Conservation (phyloP, 2,113 vertebrate species). For the Corydoras maculifer region DNA sequence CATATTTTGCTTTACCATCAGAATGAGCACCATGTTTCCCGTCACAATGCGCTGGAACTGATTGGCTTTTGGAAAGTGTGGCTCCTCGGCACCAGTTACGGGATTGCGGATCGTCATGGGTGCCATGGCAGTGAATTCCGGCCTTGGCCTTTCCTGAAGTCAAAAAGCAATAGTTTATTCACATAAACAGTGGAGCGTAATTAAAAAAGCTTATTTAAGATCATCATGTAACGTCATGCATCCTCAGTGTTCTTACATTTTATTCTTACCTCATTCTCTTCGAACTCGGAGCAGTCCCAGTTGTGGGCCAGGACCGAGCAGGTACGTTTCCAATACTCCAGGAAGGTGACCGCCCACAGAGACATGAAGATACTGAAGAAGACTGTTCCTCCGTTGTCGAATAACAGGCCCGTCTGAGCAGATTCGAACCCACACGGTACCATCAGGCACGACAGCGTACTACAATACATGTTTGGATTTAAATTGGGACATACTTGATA, state of each 20-base stretch:
- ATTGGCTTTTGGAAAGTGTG: constrained; percentile 63
- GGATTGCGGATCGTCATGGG: constrained; percentile 66
- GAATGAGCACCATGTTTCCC: constrained; percentile 69
- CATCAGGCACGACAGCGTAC: too few species aligned
- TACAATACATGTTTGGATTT: too few species aligned
- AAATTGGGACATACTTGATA: constrained; percentile 48
- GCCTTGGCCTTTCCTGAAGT: constrained; percentile 62
- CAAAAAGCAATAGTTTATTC: not conserved
- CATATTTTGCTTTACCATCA: constrained; percentile 59
- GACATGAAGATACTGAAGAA: constrained; percentile 79
- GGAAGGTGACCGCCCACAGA: constrained; percentile 73
- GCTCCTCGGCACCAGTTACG: constrained; percentile 70
- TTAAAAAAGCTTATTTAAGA: too few species aligned
- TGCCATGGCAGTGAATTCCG: constrained; percentile 69
- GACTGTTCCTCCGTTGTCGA: constrained; percentile 71
- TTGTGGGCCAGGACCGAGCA: constrained; percentile 68
- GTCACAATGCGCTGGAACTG: constrained; percentile 62
- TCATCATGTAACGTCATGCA: too few species aligned
- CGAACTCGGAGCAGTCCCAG: constrained; percentile 75
- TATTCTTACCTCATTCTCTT: constrained; percentile 64
- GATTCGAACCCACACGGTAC: too few species aligned
- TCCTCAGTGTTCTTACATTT: not conserved
- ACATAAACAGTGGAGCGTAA: too few species aligned
- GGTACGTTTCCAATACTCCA: constrained; percentile 74
- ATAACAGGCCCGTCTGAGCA: constrained; percentile 66